Evolutionary conservation across 1,140 invertebrate genomes (phyloP), one percentile per base, ranked within the genome.

Genomic region (Anadara kagoshimensis): DNA sequence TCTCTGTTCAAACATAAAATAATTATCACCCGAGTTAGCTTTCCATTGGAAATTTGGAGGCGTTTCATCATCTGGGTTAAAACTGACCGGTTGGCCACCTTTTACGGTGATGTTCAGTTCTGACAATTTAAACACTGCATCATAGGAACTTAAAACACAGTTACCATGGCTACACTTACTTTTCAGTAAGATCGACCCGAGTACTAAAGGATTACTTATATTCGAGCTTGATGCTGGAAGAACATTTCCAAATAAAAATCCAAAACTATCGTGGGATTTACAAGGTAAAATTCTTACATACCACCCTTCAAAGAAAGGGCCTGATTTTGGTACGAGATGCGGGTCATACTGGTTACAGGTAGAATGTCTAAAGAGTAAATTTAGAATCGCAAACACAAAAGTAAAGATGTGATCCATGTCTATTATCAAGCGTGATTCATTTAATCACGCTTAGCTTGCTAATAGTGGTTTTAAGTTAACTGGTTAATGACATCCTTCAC

Each of bases 201-300:
- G 8, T 3, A 75, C 70, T 26, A 68, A 49, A 7, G 72, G 75
- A 16, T 49, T 51, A 5, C 57, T 44, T 5, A 56, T 64, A 8
- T 58, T 53, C 8, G 3, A 8, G 1, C 12, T 18, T 16, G 57
- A 22, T 20, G 16, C 18, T 20, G 79, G 75, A 36, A 81, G 49
- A 26, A 84, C 81, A 64, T 65, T 74, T 14, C 83, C 81, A 70
- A 83, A 83, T 47, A 84, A 29, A 29, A 82, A 57, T 64, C 83
- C 83, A 57, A 79, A 24, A 58, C 79, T 76, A n/a, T 68, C 43
- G n/a, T 45, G 18, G 10, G 36, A 68, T 18, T 69, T 41, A 14
- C 58, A 64, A 58, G 78, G 70, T 5, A 47, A 36, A 26, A 78
- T 69, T 49, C 75, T 54, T 43, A 74, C 65, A 22, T 80, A 80